phyloP scores from a whole-genome alignment of 1,140 invertebrate species.

The Bombus polaris region DNA sequence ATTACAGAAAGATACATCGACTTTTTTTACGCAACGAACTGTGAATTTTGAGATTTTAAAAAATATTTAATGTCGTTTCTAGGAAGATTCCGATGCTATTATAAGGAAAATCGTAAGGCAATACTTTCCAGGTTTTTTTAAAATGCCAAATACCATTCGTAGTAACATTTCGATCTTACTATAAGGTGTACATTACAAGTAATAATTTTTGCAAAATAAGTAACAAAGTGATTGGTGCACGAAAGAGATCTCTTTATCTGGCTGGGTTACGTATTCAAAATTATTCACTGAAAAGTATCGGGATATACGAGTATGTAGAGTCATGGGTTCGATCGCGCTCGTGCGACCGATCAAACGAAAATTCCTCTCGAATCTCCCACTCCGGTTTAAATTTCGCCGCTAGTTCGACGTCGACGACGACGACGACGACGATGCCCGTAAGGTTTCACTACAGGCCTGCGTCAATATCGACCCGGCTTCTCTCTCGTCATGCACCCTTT shows the following conservation, averaged over 20 bases:
- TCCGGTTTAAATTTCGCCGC: background rate
- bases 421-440: constrained; percentile 37
- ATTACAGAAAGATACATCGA: too few species aligned
- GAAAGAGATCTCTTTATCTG: background rate
- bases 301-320: too few species aligned
- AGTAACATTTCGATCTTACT: too few species aligned
- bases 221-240: background rate
- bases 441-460: constrained; percentile 57
- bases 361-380: background rate
- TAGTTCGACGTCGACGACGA: constrained; percentile 48
- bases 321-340: background rate
- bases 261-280: constrained; percentile 8
- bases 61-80: background rate
- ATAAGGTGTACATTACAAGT: background rate
- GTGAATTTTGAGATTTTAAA: background rate
- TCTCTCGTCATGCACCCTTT: constrained; percentile 52
- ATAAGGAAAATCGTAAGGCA: too few species aligned
- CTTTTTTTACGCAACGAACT: background rate
- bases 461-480: constrained; percentile 63
- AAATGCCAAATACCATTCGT: too few species aligned
- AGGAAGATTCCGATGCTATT: background rate
- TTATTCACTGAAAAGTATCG: background rate
- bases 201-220: background rate
- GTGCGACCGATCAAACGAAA: constrained; percentile 33
- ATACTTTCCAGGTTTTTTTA: too few species aligned